Percentiles rank a stretch among this genome's conserved stretches.
Conservation (phyloP, 2,113 vertebrate species). For the Myrmophylax atrothorax region DNA sequence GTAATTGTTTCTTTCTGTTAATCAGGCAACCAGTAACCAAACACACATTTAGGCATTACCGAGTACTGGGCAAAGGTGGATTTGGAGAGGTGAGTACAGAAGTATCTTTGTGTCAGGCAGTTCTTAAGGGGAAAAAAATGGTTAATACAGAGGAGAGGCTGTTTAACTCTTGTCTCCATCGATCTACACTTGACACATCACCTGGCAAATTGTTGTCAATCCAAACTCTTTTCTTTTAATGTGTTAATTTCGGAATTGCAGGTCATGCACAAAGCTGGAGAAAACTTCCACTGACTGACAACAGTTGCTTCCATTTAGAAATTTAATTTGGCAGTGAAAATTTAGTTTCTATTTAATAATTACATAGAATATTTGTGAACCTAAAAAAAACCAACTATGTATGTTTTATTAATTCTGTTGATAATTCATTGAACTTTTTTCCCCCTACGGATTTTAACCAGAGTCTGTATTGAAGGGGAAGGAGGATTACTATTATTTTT, state of each 20-base stretch:
- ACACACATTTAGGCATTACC: conserved; percentile 92
- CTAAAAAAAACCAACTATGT: not conserved
- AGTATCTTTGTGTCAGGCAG: not conserved
- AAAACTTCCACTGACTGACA: not conserved
- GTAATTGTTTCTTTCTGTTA: conserved; percentile 51
- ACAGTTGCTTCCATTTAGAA: not conserved
- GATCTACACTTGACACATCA: not conserved
- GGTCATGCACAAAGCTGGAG: not conserved
- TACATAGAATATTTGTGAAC: not conserved
- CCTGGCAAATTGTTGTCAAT: not conserved
- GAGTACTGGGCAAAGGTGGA: conserved; percentile 94
- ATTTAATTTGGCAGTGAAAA: not conserved
- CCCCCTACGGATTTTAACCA: not conserved
- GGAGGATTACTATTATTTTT: not conserved
- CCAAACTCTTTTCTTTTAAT: not conserved
- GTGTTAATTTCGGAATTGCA: not conserved
- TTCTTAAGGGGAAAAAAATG: not conserved
- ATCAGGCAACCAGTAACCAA: conserved; percentile 91
- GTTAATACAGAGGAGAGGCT: not conserved
- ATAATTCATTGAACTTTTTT: not conserved
- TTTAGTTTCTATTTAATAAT: not conserved
- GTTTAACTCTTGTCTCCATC: not conserved
- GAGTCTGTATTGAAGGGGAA: not conserved
- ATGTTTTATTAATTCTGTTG: not conserved
- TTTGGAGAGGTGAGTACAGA: conserved; percentile 91